Base-by-base conservation (phyloP, 2,888 invertebrate species). In the Apodemia duryi region DNA sequence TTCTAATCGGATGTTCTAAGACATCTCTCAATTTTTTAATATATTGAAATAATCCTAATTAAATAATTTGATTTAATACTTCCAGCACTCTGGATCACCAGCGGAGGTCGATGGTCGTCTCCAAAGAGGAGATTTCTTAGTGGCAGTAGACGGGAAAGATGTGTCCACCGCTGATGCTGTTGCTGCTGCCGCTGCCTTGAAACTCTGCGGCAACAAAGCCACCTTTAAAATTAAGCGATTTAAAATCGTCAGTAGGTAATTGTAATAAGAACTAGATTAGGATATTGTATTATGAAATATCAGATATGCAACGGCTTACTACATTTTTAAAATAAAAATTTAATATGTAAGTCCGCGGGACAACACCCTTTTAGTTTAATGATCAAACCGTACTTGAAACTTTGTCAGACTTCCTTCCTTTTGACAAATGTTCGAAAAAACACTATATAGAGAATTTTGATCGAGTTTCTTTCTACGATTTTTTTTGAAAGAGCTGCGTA, bases 71-170 rank as follows among this genome's bases (percentile, higher is more conserved):
- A 32, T 35, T 32, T 41, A 69, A 41, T n/a, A 7, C 1, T 73
- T 74, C 6, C 84, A 98, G 98, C 93, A 97, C 28, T 94, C 96
- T 65, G 98, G 98, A 2, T 97, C 98, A 35, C 95, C 96, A 49
- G 98, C 98, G 0, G 95, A 96, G 70, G 88, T 96, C 49, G 98
- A 98, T 82, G 98, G 97, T 5, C 95, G 97, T 66, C 93, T 99
- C 70, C 96, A 97, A 88, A 96, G 96, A 77, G 99, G 99, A 29
- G 99, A 99, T 86, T 94, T 97, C 77, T 94, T 99, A 63, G 91
- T 97, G 9, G 93, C 97, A 46, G 96, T 99, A 13, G 98, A 98
- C 82, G 97, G 96, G 4, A 96, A 97, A 76, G 97, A 97, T 72
- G 86, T 98, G 65, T 94, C 95, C 69, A 92, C 93, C 57, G 93